phyloP scores from a whole-genome alignment of 23 tunicate species.

The Corella eumyota region DNA sequence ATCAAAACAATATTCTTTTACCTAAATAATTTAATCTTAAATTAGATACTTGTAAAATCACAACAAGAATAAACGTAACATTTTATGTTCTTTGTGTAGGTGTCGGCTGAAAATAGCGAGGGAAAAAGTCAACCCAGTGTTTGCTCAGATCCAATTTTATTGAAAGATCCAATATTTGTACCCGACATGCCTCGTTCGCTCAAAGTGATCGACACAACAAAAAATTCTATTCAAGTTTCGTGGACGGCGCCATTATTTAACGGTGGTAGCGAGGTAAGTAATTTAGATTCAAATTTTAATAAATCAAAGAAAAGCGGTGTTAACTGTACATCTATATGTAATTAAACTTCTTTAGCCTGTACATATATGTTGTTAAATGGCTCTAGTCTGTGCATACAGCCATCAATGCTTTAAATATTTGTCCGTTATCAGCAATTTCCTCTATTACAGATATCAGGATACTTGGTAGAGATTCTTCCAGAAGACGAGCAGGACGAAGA shows the following conservation, averaged over 20 bases:
- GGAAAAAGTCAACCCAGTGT: constrained; percentile 76
- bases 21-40: too few relatives aligned
- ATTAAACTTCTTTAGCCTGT: too few relatives aligned
- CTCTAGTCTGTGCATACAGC: too few relatives aligned
- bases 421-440: too few relatives aligned
- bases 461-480: constrained; percentile 60
- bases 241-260: constrained; percentile 87
- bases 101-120: constrained; percentile 85
- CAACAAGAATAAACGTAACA: too few relatives aligned
- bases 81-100: too few relatives aligned
- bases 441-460: constrained; percentile 89
- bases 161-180: constrained; percentile 83
- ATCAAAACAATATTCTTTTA: too few relatives aligned
- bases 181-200: constrained; percentile 58
- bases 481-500: constrained; percentile 47
- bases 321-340: too few relatives aligned
- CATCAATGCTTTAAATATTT: too few relatives aligned
- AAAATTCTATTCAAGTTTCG: constrained; percentile 27
- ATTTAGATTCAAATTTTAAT: too few relatives aligned
- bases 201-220: constrained; percentile 75
- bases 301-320: neutral
- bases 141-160: constrained; percentile 36
- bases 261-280: constrained; percentile 89
- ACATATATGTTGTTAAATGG: too few relatives aligned
- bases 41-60: too few relatives aligned